Percentiles rank a stretch among this genome's conserved stretches.
phyloP scores from a whole-genome alignment of 23 tunicate genomes.

The Styela plicata region DNA sequence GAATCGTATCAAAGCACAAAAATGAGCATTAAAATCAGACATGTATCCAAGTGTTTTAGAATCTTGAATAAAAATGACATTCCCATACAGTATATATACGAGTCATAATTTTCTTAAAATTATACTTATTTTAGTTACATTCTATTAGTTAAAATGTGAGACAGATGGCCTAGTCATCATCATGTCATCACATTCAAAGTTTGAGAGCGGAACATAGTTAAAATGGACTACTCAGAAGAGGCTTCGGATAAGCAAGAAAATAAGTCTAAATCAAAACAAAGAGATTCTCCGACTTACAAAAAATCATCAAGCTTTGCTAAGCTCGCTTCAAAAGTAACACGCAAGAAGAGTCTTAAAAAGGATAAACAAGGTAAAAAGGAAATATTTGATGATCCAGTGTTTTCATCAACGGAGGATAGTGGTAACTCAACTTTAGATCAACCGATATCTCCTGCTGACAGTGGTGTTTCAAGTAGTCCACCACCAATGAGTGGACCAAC shows the following conservation, averaged over 20 bases:
- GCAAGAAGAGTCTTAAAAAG: conserved; percentile 16
- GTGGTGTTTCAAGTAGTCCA: conserved; percentile 26
- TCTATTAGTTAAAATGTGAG: conserved; percentile 25
- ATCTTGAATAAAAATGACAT: too few relatives aligned
- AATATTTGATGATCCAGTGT: conserved; percentile 2
- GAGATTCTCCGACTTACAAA: conserved; percentile 1
- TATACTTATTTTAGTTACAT: too few relatives aligned
- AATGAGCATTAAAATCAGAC: too few relatives aligned
- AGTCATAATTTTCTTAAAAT: too few relatives aligned
- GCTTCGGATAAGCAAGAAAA: neutral
- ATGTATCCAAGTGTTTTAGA: too few relatives aligned
- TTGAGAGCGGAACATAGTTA: conserved; percentile 4
- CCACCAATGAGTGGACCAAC: conserved; percentile 22
- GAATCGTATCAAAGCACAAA: too few relatives aligned
- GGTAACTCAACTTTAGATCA: neutral
- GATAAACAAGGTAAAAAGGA: conserved; percentile 4
- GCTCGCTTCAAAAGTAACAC: conserved; percentile 28
- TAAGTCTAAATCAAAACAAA: neutral
- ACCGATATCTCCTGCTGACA: conserved; percentile 23
- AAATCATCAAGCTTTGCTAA: conserved; percentile 21
- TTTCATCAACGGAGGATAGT: conserved; percentile 20
- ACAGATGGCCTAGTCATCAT: conserved; percentile 4
- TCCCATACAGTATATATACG: too few relatives aligned
- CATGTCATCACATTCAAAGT: conserved; percentile 5
- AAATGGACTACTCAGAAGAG: conserved; percentile 7